phyloP scores from a whole-genome alignment of 2,113 vertebrate species.

The Neomonachus schauinslandi region DNA sequence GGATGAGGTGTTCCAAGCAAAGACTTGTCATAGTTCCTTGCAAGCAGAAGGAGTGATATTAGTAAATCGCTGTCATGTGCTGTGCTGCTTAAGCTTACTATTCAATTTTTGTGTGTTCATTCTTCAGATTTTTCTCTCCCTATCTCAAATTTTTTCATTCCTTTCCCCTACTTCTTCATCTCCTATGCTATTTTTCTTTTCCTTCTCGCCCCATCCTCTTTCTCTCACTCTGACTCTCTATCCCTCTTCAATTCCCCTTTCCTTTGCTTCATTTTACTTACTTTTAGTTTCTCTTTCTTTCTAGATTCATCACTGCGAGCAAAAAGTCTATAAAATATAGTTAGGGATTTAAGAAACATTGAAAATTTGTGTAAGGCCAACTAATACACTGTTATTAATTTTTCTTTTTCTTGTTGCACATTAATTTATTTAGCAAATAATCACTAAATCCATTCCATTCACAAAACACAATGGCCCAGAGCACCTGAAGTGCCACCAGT shows the following conservation, averaged over 20 bases:
- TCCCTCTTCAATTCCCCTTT: not conserved
- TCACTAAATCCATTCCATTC: not conserved
- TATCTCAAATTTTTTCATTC: not conserved
- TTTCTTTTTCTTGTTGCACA: not conserved
- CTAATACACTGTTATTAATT: not conserved
- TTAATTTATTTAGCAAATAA: not conserved
- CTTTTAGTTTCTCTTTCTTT: not conserved
- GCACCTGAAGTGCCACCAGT: not conserved
- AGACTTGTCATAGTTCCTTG: not conserved
- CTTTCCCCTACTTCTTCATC: not conserved
- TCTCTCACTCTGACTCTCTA: not conserved
- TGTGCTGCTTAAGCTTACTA: not conserved
- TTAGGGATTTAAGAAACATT: not conserved
- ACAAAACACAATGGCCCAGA: not conserved
- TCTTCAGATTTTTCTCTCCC: not conserved
- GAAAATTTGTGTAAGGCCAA: not conserved
- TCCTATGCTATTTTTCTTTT: not conserved
- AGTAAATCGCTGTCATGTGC: not conserved
- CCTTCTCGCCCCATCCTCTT: not conserved
- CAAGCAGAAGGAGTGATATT: not conserved
- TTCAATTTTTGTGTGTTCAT: not conserved
- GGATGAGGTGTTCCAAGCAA: not conserved
- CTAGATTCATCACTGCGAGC: not conserved
- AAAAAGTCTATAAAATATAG: not conserved
- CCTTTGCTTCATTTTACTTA: not conserved